Evolutionary conservation across 2,888 invertebrate genomes (phyloP), one percentile per base, ranked within the genome.

Genomic region (Drosophila merina): DNA sequence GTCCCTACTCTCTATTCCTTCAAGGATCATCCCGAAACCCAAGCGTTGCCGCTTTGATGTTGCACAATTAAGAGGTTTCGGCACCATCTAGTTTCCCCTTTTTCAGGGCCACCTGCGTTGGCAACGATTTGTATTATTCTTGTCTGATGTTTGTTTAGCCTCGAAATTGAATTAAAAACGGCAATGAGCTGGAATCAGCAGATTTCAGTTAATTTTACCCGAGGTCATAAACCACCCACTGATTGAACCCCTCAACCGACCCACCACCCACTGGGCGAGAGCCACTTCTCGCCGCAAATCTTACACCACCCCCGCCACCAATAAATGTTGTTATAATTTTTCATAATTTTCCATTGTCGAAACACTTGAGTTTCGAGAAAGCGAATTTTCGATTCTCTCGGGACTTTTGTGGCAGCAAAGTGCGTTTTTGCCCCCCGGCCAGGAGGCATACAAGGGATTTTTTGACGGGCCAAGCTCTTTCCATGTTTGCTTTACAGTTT

Each of bases 121-220:
- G 79, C 77, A 62, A 64, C 62, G 57, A 54, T 71, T 62, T 30
- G 71, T 62, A 55, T 64, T 69, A n/a, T 75, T 70, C 44, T 78
- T 69, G 59, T 69, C 45, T 69, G 4, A 36, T 89, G 90, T 89
- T 89, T 89, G 85, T 86, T 89, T 89, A 89, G 86, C 80, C 79
- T 86, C 67, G 59, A 88, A 90, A 89, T 88, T 89, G 86, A 91
- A 91, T 90, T 91, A 90, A 88, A 90, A 86, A 89, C 85, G 90
- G 90, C 91, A 91, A 90, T 91, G 90, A 91, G 88, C 90, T 91
- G 91, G 91, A 91, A 91, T 91, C 91, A 91, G 91, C 90, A 91
- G 91, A 91, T 91, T 91, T 91, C 85, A 86, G 80, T 86, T 88
- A 86, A 90, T 85, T 89, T 88, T 26, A 38, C 63, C 74, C 57